Evolutionary conservation across 2,797 vertebrate genomes (phyloP), one percentile per base, ranked within the genome.

Genomic region (Pipistrellus kuhlii): DNA sequence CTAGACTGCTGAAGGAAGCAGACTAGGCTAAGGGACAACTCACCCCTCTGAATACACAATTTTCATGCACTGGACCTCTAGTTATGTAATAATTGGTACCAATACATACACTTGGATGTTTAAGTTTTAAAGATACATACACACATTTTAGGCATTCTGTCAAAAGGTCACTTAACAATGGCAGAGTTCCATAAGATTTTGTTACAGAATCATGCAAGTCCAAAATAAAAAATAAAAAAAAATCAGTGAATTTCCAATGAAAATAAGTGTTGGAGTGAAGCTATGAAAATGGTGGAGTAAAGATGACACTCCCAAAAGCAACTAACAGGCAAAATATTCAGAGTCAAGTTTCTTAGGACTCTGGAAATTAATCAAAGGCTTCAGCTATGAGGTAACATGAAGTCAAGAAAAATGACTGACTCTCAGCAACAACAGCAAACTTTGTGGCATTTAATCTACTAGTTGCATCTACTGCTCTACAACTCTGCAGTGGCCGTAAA

Each of bases 1-100:
- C 27, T 2, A 1, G 59, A 62, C 12, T 30, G 11, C 12, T 30
- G 30, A 30, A 62, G 27, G 59, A 0, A 0, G 0, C 5, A 30
- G 13, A 13, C 2, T 5, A 1, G 5, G 59, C 59, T 59, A 11
- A 59, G 57, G 57, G 25, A 59, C 57, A 0, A 1, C 10, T 12
- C 12, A 0, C 25, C 12, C 4, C 51, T 18, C 51, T 4, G 2
- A 62, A 12, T 30, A 27, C 12, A 30, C 1, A 2, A 30, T 59
- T 59, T 59, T 59, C 5, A 27, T 30, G 57, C 59, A 62, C 25
- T 27, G 2, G 13, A 12, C 27, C 59, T 62, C 59, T 30, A 62
- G 59, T 62, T 75, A 76, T 7, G n/a, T 23, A 59, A 38, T 62
- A 82, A 73, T 27, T 46, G 18, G 15, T 10, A 44, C 6, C 3